Conservation (phyloP, 2,888 invertebrate species). For the Ypsolopha sequella region DNA sequence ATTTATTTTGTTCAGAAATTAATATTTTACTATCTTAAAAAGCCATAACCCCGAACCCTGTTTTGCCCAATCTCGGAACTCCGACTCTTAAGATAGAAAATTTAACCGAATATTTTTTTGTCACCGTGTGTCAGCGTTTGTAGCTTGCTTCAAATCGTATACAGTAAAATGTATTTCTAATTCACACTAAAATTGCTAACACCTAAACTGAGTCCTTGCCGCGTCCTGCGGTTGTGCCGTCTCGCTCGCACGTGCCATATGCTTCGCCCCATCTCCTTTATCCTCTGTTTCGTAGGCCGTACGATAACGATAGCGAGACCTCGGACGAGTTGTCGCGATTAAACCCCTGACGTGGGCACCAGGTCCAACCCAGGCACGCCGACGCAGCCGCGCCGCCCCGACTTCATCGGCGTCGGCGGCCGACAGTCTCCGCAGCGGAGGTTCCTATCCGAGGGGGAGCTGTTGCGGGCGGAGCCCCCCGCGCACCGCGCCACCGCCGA, state of each 20-base stretch:
- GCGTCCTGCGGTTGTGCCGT: constrained; percentile 23
- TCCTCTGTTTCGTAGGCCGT: constrained; percentile 69
- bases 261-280: constrained; percentile 67
- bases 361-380: constrained; percentile 95
- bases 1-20: too few relatives aligned
- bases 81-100: too few relatives aligned
- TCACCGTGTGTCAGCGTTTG: too few relatives aligned
- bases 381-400: constrained; percentile 88
- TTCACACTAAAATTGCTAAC: too few relatives aligned
- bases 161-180: too few relatives aligned
- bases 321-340: constrained; percentile 69
- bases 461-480: constrained; percentile 78
- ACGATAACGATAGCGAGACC: constrained; percentile 67
- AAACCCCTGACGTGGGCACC: constrained; percentile 68
- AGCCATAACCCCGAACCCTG: too few relatives aligned
- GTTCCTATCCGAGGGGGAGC: constrained; percentile 86
- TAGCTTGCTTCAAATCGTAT: too few relatives aligned
- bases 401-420: constrained; percentile 82
- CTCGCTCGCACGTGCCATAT: constrained; percentile 49
- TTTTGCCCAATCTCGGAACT: too few relatives aligned
- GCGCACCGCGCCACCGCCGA: constrained; percentile 81
- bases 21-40: too few relatives aligned
- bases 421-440: constrained; percentile 79
- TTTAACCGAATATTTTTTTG: too few relatives aligned
- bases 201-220: not conserved